Percentiles rank a stretch among this genome's conserved stretches.
Conservation (phyloP, 1,140 invertebrate genomes). For the Pectinophora gossypiella region DNA sequence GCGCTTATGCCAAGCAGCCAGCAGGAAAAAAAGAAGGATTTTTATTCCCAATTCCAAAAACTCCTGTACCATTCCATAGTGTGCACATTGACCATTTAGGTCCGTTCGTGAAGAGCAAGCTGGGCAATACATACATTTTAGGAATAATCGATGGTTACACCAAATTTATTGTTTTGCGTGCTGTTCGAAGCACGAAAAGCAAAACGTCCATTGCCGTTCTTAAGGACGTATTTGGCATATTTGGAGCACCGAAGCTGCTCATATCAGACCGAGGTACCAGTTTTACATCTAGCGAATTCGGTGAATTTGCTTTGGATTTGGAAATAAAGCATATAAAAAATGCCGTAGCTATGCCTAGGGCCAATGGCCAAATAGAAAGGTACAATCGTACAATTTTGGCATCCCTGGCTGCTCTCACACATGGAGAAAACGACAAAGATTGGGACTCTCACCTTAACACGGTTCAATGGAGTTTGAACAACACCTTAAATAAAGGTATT, state of each 20-base stretch:
- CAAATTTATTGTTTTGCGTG: conserved; percentile 44
- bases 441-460: conserved; percentile 2
- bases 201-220: conserved; percentile 6
- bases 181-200: conserved; percentile 30
- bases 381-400: conserved; percentile 11
- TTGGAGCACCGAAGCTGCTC: conserved; percentile 18
- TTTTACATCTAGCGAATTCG: conserved; percentile 8
- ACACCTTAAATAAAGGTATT: conserved; percentile 1
- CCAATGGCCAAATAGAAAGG: conserved; percentile 13
- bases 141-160: conserved; percentile 44
- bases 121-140: conserved; percentile 45
- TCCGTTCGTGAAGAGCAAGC: conserved; percentile 29
- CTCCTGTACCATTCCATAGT: not conserved
- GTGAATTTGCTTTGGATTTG: not conserved
- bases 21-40: conserved; percentile 4
- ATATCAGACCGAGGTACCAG: conserved; percentile 7
- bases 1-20: conserved; percentile 9
- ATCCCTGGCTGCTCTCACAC: conserved; percentile 5
- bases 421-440: conserved; percentile 4
- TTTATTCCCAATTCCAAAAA: conserved; percentile 2
- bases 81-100: conserved; percentile 21
- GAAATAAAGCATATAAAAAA: conserved; percentile 6
- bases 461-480: conserved; percentile 9
- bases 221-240: conserved; percentile 9
- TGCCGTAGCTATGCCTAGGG: conserved; percentile 9